A percentile compares a stretch with the other conserved stretches of the same genome.
phyloP scores from a whole-genome alignment of 2,113 vertebrate species.

The Tachysurus vachellii region DNA sequence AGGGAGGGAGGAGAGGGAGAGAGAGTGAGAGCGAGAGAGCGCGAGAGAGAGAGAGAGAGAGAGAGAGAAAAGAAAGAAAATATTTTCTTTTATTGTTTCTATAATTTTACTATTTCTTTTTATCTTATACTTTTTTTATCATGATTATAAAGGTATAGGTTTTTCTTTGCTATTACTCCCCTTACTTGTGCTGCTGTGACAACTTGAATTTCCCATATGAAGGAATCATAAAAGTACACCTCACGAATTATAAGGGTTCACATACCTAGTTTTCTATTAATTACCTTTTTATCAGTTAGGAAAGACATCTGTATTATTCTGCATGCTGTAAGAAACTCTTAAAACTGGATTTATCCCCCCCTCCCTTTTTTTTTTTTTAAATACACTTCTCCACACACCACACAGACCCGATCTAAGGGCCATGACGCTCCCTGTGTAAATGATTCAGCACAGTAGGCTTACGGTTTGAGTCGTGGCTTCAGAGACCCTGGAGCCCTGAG shows the following conservation, averaged over 20 bases:
- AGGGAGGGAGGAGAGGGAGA: too few relatives aligned
- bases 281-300: background rate
- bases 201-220: too few relatives aligned
- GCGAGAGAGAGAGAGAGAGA: too few relatives aligned
- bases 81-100: too few relatives aligned
- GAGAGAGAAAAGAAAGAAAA: too few relatives aligned
- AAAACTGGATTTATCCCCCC: background rate
- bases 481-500: background rate
- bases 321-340: background rate
- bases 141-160: too few relatives aligned
- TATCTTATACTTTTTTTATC: too few relatives aligned
- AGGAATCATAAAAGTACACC: too few relatives aligned
- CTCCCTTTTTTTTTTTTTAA: background rate
- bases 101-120: too few relatives aligned
- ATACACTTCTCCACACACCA: background rate
- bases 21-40: too few relatives aligned
- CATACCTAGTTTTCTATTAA: background rate
- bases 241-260: background rate
- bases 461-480: background rate
- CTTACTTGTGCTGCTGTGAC: too few relatives aligned
- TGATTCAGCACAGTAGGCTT: slow-evolving; percentile 17
- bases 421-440: background rate
- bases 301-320: background rate
- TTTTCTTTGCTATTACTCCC: too few relatives aligned
- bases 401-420: background rate